A percentile compares a stretch with the other conserved stretches of the same genome.
Evolutionary conservation across 2,888 invertebrate species (phyloP).

Genomic region (Drosophila prostipennis): DNA sequence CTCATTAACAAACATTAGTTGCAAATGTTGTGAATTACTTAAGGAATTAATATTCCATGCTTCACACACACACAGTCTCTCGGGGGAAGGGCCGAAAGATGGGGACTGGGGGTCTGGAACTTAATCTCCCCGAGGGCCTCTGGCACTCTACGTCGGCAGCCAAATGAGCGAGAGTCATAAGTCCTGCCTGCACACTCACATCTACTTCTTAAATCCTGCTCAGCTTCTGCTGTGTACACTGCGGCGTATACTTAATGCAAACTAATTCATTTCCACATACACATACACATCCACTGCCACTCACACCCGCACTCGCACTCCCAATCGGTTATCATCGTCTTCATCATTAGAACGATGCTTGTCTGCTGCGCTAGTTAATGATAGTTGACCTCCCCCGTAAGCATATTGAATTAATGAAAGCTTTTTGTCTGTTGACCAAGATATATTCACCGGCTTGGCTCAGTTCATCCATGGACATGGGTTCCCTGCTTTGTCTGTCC

Average conservation of each 20-base stretch:
- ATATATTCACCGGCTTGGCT: slow-evolving; percentile 14
- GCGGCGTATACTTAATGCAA: slow-evolving; percentile 74
- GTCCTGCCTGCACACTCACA: slow-evolving; percentile 24
- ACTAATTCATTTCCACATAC: slow-evolving; percentile 73
- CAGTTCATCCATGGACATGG: background rate
- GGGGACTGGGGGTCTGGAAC: slow-evolving; percentile 18
- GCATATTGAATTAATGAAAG: slow-evolving; percentile 67
- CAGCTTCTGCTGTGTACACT: slow-evolving; percentile 35
- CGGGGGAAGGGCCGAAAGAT: background rate
- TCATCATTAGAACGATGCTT: slow-evolving; percentile 58
- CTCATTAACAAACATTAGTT: slow-evolving; percentile 81
- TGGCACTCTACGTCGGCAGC: slow-evolving; percentile 38
- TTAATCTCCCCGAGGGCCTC: slow-evolving; percentile 58
- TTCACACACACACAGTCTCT: slow-evolving; percentile 52
- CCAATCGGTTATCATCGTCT: slow-evolving; percentile 42
- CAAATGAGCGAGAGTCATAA: slow-evolving; percentile 51
- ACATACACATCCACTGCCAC: slow-evolving; percentile 33
- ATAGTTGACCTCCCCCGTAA: slow-evolving; percentile 51
- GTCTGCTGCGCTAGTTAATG: slow-evolving; percentile 46
- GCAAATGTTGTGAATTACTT: slow-evolving; percentile 81
- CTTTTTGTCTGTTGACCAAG: slow-evolving; percentile 45
- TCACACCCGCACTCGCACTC: slow-evolving; percentile 26
- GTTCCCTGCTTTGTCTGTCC: slow-evolving; percentile 2
- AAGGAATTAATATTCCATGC: slow-evolving; percentile 77
- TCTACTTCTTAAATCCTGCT: slow-evolving; percentile 67